phyloP scores from a whole-genome alignment of 35 echinoderm and acorn worm species.

The Nesometra sesokonis region DNA sequence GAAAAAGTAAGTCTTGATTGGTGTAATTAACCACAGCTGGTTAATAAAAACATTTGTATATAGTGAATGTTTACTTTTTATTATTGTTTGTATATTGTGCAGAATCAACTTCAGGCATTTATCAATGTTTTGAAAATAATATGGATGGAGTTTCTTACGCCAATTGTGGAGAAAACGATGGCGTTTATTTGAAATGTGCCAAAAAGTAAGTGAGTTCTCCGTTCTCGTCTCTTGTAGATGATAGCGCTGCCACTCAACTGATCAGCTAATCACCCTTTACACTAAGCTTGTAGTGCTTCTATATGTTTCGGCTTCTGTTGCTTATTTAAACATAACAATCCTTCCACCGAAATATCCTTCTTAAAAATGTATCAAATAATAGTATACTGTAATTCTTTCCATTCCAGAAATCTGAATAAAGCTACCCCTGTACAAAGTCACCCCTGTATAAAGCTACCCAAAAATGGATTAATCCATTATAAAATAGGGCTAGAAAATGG shows the following conservation, averaged over 20 bases:
- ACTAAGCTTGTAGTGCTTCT: background rate
- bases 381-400: no score
- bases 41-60: no score
- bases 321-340: background rate
- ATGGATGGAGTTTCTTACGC: slow-evolving; percentile 45
- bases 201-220: background rate
- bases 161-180: slow-evolving; percentile 48
- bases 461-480: no score
- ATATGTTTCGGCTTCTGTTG: background rate
- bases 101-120: background rate
- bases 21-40: no score
- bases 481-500: no score
- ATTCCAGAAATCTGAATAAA: no score
- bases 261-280: background rate
- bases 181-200: background rate
- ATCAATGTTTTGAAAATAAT: slow-evolving; percentile 44
- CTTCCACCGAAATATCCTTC: no score
- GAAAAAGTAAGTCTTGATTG: background rate
- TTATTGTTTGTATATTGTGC: background rate
- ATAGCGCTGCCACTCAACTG: background rate
- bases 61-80: background rate
- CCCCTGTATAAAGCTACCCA: no score
- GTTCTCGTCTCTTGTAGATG: background rate
- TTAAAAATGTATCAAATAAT: no score
- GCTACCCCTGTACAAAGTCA: no score